A percentile compares a stretch with the other conserved stretches of the same genome.
These are phyloP conservation scores for Lithobates sylvaticus DNA, from an alignment of 2,797 vertebrate genomes.

Conservation along the genomic window DNA sequence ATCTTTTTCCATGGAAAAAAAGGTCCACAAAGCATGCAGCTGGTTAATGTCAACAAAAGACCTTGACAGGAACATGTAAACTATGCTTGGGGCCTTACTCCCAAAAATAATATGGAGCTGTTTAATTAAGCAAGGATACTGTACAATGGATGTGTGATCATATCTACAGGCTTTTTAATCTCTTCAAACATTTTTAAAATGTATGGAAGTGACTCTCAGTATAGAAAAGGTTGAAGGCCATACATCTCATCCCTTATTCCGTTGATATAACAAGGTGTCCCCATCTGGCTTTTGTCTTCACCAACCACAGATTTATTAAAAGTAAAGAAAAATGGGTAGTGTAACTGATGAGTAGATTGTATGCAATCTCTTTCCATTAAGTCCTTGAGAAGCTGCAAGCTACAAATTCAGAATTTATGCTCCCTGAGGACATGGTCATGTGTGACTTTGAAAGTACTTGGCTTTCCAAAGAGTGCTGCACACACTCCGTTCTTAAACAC, in stretches of 20 bases:
- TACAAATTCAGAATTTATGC: constrained; percentile 79
- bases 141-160: constrained; percentile 78
- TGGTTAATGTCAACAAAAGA: constrained; percentile 80
- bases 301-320: constrained; percentile 66
- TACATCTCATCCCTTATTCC: constrained; percentile 37
- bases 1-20: constrained; percentile 71
- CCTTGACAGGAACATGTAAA: constrained; percentile 82
- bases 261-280: constrained; percentile 21
- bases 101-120: constrained; percentile 76
- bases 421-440: constrained; percentile 83
- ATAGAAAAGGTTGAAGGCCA: constrained; percentile 11
- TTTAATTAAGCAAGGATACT: constrained; percentile 77
- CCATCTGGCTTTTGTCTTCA: constrained; percentile 58
- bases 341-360: constrained; percentile 73
- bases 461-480: constrained; percentile 80
- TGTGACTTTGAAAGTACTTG: constrained; percentile 78
- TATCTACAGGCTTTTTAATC: constrained; percentile 79
- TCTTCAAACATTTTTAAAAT: constrained; percentile 74
- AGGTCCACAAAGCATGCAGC: constrained; percentile 78
- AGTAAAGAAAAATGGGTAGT: constrained; percentile 74
- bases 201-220: constrained; percentile 19
- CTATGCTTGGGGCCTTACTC: constrained; percentile 78
- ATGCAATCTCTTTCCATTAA: constrained; percentile 78
- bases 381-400: constrained; percentile 83
- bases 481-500: constrained; percentile 83